Percentiles rank a stretch among this genome's conserved stretches.
These are phyloP conservation scores for Tortricodes alternella DNA, from an alignment of 2,888 invertebrate genomes.

Conservation along the genomic window DNA sequence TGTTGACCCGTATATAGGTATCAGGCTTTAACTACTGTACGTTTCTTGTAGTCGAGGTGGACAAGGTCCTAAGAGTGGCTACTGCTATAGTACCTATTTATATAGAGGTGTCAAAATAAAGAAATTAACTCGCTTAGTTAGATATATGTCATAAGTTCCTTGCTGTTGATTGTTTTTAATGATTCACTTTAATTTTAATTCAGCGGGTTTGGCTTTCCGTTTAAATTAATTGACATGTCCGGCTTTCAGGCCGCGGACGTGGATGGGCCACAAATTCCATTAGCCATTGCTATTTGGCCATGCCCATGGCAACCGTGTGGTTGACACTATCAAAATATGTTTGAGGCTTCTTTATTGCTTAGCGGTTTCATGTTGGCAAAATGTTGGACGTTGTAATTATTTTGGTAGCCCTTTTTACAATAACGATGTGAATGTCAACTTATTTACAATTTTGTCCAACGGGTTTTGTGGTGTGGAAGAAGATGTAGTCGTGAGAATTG, in stretches of 20 bases:
- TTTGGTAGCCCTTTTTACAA: no score
- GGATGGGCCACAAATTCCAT: conserved; percentile 21
- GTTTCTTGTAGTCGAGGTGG: no score
- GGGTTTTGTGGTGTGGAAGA: no score
- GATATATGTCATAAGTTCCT: not conserved
- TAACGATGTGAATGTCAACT: no score
- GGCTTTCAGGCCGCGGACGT: conserved; percentile 25
- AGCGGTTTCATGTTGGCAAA: not conserved
- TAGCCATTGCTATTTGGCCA: conserved; percentile 18
- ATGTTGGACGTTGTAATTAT: not conserved
- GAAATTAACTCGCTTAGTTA: no score
- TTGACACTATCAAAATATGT: conserved; percentile 25
- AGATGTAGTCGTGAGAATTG: no score
- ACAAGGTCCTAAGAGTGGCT: no score
- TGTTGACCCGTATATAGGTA: no score
- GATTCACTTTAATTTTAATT: conserved; percentile 29
- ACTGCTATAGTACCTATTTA: no score
- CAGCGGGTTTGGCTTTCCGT: conserved; percentile 21
- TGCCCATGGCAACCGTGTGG: conserved; percentile 11
- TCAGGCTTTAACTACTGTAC: no score
- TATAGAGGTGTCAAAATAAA: no score
- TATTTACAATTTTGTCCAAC: no score
- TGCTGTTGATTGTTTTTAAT: conserved; percentile 8
- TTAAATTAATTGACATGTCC: conserved; percentile 34
- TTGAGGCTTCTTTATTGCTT: conserved; percentile 2